Evolutionary conservation across 1,140 invertebrate genomes (phyloP).

Genomic region (Aphis gossypii): DNA sequence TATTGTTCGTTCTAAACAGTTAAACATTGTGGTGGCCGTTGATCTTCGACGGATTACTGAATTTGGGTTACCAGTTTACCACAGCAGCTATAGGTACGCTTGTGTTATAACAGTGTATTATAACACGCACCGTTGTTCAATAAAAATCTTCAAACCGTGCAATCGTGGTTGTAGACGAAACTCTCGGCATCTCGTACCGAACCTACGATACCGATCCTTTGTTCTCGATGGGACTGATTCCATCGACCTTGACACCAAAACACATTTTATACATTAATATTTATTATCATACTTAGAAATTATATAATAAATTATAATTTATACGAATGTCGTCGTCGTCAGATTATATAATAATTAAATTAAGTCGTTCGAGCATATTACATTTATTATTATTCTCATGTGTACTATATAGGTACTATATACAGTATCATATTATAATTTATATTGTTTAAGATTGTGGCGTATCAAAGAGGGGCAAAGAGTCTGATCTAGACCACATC

Average conservation of each 20-base stretch:
- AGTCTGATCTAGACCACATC: background rate
- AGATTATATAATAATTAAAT: background rate
- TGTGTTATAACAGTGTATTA: background rate
- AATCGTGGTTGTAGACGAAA: constrained; percentile 18
- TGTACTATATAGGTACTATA: too few species aligned
- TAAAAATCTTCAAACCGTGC: background rate
- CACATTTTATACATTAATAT: background rate
- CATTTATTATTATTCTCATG: too few species aligned
- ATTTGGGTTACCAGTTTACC: constrained; percentile 13
- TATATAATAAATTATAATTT: background rate
- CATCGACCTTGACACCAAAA: constrained; percentile 4
- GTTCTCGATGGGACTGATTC: background rate
- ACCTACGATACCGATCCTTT: constrained; percentile 26
- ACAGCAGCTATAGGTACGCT: background rate
- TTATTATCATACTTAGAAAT: too few species aligned
- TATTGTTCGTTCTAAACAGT: constrained; percentile 11
- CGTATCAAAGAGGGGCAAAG: background rate
- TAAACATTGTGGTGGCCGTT: background rate
- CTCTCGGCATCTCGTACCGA: background rate
- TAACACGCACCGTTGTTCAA: background rate
- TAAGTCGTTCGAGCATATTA: background rate
- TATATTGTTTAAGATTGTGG: background rate
- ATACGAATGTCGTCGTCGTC: background rate
- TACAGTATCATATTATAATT: background rate
- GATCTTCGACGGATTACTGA: background rate